These are phyloP conservation scores for Meriones psammophilus DNA, from an alignment of 2,797 vertebrate species.

Conservation along the genomic window DNA sequence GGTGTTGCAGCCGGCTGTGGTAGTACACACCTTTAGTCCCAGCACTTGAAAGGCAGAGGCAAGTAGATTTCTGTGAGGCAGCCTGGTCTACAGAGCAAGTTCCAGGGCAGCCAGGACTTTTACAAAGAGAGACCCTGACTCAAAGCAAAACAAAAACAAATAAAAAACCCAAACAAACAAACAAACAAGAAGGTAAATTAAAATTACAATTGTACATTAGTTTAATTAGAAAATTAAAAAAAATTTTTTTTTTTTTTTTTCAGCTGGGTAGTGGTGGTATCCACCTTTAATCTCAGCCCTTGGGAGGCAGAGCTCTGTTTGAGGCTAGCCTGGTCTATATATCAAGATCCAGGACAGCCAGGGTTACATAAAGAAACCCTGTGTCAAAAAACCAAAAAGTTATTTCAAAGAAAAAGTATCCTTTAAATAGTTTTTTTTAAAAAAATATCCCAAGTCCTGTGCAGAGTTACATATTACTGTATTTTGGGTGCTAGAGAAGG, in stretches of 20 bases:
- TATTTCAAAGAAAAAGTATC: conserved; percentile 26
- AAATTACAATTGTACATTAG: conserved; percentile 52
- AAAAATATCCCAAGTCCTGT: not conserved
- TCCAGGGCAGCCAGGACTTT: too few species aligned
- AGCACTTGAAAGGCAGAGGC: too few species aligned
- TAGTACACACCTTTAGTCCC: too few species aligned
- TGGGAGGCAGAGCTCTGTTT: not conserved
- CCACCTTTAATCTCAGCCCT: not conserved
- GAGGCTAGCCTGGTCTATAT: not conserved
- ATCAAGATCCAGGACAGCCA: not conserved
- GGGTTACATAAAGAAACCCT: not conserved
- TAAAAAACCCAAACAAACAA: too few species aligned
- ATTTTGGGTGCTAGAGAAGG: conserved; percentile 4
- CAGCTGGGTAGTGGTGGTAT: not conserved
- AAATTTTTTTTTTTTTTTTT: not conserved
- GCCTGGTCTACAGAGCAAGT: too few species aligned
- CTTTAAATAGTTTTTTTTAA: conserved; percentile 20
- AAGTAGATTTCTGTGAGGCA: too few species aligned
- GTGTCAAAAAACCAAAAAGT: not conserved
- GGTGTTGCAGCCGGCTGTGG: not conserved
- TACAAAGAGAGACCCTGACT: too few species aligned
- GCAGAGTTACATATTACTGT: not conserved
- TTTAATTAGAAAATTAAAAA: conserved; percentile 58
- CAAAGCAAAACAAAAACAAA: too few species aligned
- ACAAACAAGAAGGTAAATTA: not conserved